Base-by-base conservation (phyloP, 2,888 invertebrate genomes). In the Amblyjoppa fuscipennis region DNA sequence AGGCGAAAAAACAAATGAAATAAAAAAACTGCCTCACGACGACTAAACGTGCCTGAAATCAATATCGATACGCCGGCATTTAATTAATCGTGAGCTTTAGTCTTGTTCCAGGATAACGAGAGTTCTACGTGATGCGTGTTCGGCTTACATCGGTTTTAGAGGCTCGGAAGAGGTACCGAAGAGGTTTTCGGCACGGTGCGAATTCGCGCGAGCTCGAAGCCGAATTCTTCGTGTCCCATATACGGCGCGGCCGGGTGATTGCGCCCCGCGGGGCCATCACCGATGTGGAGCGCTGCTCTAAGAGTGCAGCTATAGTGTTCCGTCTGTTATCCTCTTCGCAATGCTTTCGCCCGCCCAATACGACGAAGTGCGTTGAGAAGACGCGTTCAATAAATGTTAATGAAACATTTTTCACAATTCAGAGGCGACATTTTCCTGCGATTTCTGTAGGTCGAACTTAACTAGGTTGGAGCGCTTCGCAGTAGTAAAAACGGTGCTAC, bases 191-290 rank as follows among this genome's bases (percentile, higher is more conserved):
- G 13, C 4, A 28, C 20, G 68, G 7, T 51, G 49, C 28, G 66
- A 64, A 53, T 49, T 61, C 41, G 16, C 45, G 53, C 34, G 41
- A n/a, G 28, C 73, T 13, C 51, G 51, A 45, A 80, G 45, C 34
- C 81, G 59, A 74, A 73, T 76, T 78, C 73, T 78, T 73, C 41
- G 28, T 20, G 56, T 78, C 45, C 83, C 76, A 83, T 66, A 78
- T 83, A 78, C 56, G 73, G 78, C 34, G 45, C 49, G 73, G 68
- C 49, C 6, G 28, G 49, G 78, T 41, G 68, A 76, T 45, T 31
- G 25, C 45, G 78, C 70, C 78, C 66, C 59, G 68, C 45, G 78
- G 78, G 68, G 78, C 25, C 66, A 59, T 25, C 3, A 13, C 34
- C 74, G 34, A 74, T 74, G 74, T 81, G 49, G 81, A 74, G 73